A percentile compares a stretch with the other conserved stretches of the same genome.
phyloP scores from a whole-genome alignment of 2,888 invertebrate species.

The Clunio marinus region DNA sequence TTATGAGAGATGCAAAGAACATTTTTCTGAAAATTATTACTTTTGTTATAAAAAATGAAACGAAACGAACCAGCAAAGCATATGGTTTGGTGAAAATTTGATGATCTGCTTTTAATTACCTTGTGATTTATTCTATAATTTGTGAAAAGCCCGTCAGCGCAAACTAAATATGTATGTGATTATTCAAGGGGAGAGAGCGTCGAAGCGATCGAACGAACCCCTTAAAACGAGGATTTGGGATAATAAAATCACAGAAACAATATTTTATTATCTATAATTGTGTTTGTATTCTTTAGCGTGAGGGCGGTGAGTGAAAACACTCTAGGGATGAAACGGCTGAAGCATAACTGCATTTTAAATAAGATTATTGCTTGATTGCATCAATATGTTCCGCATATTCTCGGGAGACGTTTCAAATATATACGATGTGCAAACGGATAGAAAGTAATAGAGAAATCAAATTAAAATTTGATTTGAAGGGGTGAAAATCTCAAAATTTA shows the following conservation, averaged over 20 bases:
- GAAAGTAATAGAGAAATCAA: constrained; percentile 33
- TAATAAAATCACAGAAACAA: constrained; percentile 30
- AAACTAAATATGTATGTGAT: too few species aligned
- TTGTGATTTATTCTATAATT: too few species aligned
- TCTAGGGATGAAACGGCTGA: background rate
- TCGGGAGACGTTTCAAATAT: constrained; percentile 6
- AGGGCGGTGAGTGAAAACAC: too few species aligned
- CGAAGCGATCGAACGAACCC: background rate
- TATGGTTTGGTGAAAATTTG: too few species aligned
- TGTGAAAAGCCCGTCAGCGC: too few species aligned
- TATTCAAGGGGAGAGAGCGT: too few species aligned
- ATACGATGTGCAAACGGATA: background rate
- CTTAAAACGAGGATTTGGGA: background rate
- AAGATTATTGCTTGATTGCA: constrained; percentile 40
- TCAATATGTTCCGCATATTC: constrained; percentile 37
- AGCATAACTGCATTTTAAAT: constrained; percentile 36
- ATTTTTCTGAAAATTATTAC: too few species aligned
- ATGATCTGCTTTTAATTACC: too few species aligned
- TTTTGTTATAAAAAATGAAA: too few species aligned
- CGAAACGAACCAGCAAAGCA: too few species aligned
- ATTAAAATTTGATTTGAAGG: constrained; percentile 3
- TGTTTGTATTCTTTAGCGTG: constrained; percentile 30
- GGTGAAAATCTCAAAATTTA: background rate
- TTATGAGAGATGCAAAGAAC: too few species aligned
- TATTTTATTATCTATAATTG: constrained; percentile 39